phyloP scores from a whole-genome alignment of 2,797 vertebrate genomes.

The Lagocephalus sceleratus region DNA sequence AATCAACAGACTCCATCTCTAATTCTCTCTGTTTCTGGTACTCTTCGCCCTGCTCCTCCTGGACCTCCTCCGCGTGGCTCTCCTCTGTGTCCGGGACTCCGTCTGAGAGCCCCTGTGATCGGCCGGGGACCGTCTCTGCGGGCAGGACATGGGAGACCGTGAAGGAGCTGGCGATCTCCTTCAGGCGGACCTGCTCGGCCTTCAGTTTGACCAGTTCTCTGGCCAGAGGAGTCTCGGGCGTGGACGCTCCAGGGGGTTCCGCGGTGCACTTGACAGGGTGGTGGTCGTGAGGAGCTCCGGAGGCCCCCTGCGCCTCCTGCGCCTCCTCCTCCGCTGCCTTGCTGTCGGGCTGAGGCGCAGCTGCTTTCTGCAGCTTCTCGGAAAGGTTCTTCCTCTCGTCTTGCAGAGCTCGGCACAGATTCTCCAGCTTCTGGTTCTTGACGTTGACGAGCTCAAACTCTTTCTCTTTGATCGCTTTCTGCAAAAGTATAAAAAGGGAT shows the following conservation, averaged over 20 bases:
- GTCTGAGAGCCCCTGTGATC: slow-evolving; percentile 53
- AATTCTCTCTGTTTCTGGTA: slow-evolving; percentile 63
- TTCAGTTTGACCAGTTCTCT: slow-evolving; percentile 62
- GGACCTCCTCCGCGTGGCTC: slow-evolving; percentile 35
- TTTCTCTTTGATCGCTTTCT: slow-evolving; percentile 94
- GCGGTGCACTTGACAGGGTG: neutral
- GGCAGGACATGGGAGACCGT: slow-evolving; percentile 69
- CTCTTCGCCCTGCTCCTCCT: slow-evolving; percentile 37
- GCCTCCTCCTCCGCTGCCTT: slow-evolving; percentile 29
- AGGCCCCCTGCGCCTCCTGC: slow-evolving; percentile 31
- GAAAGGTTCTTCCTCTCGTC: slow-evolving; percentile 89
- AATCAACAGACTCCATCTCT: slow-evolving; percentile 77
- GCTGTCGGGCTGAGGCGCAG: slow-evolving; percentile 24
- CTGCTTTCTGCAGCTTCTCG: slow-evolving; percentile 83
- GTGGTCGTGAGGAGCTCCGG: slow-evolving; percentile 15
- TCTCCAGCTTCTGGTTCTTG: slow-evolving; percentile 95
- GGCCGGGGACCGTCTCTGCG: slow-evolving; percentile 32
- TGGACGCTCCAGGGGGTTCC: neutral
- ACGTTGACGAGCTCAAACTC: slow-evolving; percentile 88
- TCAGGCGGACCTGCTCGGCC: slow-evolving; percentile 71
- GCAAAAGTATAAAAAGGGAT: too few species aligned
- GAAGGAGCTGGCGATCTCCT: slow-evolving; percentile 81
- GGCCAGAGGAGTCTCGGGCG: slow-evolving; percentile 27
- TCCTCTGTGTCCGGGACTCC: slow-evolving; percentile 32
- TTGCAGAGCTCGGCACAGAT: slow-evolving; percentile 92